Base-by-base conservation (phyloP, 2,888 invertebrate species). In the Ferdinandea cuprea region DNA sequence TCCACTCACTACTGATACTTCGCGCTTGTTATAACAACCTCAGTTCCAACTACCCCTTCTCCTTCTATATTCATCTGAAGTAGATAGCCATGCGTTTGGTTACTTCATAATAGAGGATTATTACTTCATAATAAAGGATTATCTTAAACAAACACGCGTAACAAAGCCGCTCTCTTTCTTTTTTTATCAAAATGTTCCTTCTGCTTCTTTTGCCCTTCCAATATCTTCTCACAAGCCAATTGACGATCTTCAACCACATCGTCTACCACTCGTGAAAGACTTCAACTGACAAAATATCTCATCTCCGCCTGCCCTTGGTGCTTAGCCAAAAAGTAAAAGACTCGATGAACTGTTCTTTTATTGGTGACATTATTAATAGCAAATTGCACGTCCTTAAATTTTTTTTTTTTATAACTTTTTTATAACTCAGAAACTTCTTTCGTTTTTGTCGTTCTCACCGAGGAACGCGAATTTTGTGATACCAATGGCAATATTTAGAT, bases 401-500 rank as follows among this genome's bases (percentile, higher is more conserved):
- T 25, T 25, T 25, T 25, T 25, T 25, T 25, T 5, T 25, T 25
- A 2, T 25, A 25, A 5, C 5, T 2, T 25, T 5, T 2, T 25
- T 15, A 89, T 77, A 50, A 85, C 63, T 74, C 85, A 13, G 89
- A 85, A 0, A 87, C 87, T 1, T 84, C 79, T 59, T 83, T 85
- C 0, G 87, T 85, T 54, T 87, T 87, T 4, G 88, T 89, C 48
- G 84, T 85, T 46, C 77, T 85, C 1, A 88, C 87, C 0, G 3
- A 89, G 50, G 28, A 89, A 85, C 1, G 87, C 58, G 71, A 87
- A 89, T 73, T 90, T 90, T 0, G 88, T 89, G 42, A 90, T 90
- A 88, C 56, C 90, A 0, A 91, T 86, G 3, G 87, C 61, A 0
- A 86, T 87, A 5, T 91, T 68, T 8, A 90, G 50, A 35, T 90